A percentile compares a stretch with the other conserved stretches of the same genome.
Conservation (phyloP, 2,888 invertebrate genomes). For the Ophion ventricosus region DNA sequence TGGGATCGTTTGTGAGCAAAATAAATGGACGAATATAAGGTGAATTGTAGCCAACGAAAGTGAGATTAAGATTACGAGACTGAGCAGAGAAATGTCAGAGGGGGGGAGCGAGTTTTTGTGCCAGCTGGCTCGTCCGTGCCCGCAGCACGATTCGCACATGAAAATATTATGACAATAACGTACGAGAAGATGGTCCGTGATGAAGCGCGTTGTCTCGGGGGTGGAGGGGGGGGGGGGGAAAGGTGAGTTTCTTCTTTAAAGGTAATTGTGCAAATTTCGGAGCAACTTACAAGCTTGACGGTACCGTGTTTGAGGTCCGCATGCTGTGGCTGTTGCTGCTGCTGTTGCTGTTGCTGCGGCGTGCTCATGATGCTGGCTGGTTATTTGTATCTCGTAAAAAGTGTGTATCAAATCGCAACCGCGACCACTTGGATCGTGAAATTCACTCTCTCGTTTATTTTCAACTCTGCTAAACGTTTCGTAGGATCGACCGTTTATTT, state of each 20-base stretch:
- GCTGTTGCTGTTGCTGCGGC: slow-evolving; percentile 69
- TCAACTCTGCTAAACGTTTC: neutral
- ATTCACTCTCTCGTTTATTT: slow-evolving; percentile 12
- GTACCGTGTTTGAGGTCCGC: slow-evolving; percentile 85
- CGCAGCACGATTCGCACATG: neutral
- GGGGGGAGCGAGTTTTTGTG: neutral
- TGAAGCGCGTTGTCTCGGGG: neutral
- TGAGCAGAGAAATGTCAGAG: neutral
- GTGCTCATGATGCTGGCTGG: slow-evolving; percentile 67
- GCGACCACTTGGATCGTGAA: slow-evolving; percentile 4
- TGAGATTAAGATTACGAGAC: neutral
- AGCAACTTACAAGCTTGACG: slow-evolving; percentile 86
- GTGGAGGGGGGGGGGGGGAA: neutral
- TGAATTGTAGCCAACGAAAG: neutral
- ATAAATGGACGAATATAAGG: neutral
- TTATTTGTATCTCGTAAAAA: slow-evolving; percentile 44
- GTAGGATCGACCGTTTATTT: slow-evolving; percentile 9
- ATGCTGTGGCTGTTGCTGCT: slow-evolving; percentile 77
- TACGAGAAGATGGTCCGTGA: slow-evolving; percentile 24
- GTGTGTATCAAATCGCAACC: slow-evolving; percentile 40
- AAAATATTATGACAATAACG: slow-evolving; percentile 3
- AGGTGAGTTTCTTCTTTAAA: neutral
- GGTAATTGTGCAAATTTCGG: neutral
- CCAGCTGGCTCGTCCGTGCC: slow-evolving; percentile 50
- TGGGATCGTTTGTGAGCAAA: neutral